Base-by-base conservation (phyloP, 2,888 invertebrate genomes). In the Drosophila setosimentum region DNA sequence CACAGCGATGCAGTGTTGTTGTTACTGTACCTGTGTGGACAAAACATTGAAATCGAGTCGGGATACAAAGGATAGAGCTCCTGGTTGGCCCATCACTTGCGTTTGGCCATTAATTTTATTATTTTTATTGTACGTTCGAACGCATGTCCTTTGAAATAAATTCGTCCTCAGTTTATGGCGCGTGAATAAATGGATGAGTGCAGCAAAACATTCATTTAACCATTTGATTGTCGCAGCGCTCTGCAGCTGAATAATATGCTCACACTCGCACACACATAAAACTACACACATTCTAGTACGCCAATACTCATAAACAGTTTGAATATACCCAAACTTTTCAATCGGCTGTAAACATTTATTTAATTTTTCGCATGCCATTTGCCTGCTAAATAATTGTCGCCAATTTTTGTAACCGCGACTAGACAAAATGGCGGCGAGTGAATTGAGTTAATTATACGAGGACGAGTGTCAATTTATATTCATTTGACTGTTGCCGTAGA, bases 131-230 rank as follows among this genome's bases (percentile, higher is more conserved):
- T 73, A 67, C 76, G 72, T 78, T 77, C 77, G 72, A 69, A 76
- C 68, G 77, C 70, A 76, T 87, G 86, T 80, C 78, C 84, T 78
- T 78, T 78, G 78, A 73, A 79, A 90, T 90, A 86, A 85, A 88
- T 85, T 89, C 78, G 68, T 85, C 71, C 77, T 80, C 72, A 83
- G 78, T 88, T 87, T 89, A 90, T 90, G 87, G 89, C 87, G 89
- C 89, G 90, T 90, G 80, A 87, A 90, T 84, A 76, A 89, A 89
- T 89, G 80, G 77, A 83, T 89, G 85, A 83, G 73, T 89, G 89
- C 89, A 89, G 89, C 80, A 87, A 82, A 75, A 86, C 89, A 86
- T 89, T 87, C 78, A 86, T 87, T 87, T 89, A 76, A 82, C 70
- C 82, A 80, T 78, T 80, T 76, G 78, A 78, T 78, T 76, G 68